Base-by-base conservation (phyloP, 2,888 invertebrate species). In the Scotopteryx bipunctaria region DNA sequence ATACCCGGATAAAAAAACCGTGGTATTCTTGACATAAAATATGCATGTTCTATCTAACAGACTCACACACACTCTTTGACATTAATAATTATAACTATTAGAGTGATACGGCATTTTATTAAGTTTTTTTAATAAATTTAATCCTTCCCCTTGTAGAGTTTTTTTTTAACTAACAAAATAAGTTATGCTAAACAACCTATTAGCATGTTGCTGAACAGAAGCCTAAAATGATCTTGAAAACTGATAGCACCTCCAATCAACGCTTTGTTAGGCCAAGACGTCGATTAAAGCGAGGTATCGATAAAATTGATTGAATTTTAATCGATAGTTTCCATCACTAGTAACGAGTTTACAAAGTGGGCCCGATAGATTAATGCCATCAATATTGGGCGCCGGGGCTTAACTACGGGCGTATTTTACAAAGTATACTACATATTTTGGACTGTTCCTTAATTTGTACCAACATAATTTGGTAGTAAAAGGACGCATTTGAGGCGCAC, bases 241-340 rank as follows among this genome's bases (percentile, higher is more conserved):
- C 47, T 14, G 40, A 41, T 42, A 6, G 13, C 19, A 36, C 29
- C 47, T 41, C 40, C 42, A 31, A 43, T 32, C 49, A 36, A 9
- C 37, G 37, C 31, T 42, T 48, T 48, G 48, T 48, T 47, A 33
- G 33, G 29, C 19, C 21, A 36, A 49, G 49, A 37, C 41, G 23
- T 16, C 42, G 36, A 49, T 49, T 43, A 27, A 42, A 49, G 31
- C 48, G 11, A 41, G 40, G 41, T 36, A 45, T 51, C 40, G 51
- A 45, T 45, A 35, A 41, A 45, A 35, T 51, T 51, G 51, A 51
- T 49, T 51, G 44, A 40, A 50, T 45, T 51, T 51, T 51, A 51
- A 45, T 51, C 51, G 51, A 51, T 51, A 51, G 51, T 51, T 51
- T 35, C 42, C 44, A 45, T 45, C 51, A 35, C 36, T 36, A 35